Evolutionary conservation across 2,888 invertebrate species (phyloP).

Genomic region (Phyllotreta striolata): DNA sequence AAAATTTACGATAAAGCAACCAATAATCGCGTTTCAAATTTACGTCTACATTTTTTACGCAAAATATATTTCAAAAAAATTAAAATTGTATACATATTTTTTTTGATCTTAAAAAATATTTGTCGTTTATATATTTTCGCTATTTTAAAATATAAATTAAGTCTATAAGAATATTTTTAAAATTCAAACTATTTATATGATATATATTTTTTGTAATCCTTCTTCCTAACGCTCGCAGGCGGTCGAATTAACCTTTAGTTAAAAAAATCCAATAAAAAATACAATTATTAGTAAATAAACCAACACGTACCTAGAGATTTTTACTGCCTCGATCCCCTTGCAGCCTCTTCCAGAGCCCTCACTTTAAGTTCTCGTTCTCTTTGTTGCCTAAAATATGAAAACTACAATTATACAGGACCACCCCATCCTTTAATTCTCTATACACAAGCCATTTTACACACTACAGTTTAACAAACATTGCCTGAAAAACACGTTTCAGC

Average conservation of each 20-base stretch:
- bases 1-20: conserved; percentile 32
- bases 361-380: conserved; percentile 87
- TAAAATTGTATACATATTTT: conserved; percentile 46
- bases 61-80: conserved; percentile 53
- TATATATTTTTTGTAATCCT: conserved; percentile 34
- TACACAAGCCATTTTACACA: conserved; percentile 16
- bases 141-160: conserved; percentile 26
- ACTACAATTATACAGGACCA: conserved; percentile 48
- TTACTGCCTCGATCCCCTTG: conserved; percentile 70
- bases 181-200: conserved; percentile 31
- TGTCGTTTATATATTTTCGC: conserved; percentile 39
- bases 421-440: conserved; percentile 14
- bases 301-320: conserved; percentile 18
- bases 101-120: conserved; percentile 41
- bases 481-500: neutral
- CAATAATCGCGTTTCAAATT: conserved; percentile 45
- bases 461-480: conserved; percentile 19
- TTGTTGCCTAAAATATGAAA: conserved; percentile 67
- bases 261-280: too few relatives aligned
- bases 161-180: conserved; percentile 32
- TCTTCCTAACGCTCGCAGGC: conserved; percentile 20
- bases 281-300: neutral
- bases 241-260: conserved; percentile 16
- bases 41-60: conserved; percentile 45
- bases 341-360: conserved; percentile 85